Conservation (phyloP, 2,113 vertebrate species). For the Cinclus mexicanus region DNA sequence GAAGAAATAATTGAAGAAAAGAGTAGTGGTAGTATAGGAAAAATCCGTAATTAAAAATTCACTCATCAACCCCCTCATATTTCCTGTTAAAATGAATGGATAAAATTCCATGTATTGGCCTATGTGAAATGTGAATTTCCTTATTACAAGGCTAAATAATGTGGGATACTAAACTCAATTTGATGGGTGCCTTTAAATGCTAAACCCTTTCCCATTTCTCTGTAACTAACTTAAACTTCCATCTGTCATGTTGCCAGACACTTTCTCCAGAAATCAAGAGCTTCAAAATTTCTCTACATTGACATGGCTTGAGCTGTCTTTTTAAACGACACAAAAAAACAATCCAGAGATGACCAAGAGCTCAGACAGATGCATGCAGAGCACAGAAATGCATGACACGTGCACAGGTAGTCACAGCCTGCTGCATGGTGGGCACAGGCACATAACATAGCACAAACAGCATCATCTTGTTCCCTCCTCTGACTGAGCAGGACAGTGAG, state of each 20-base stretch:
- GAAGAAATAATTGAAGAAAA: background rate
- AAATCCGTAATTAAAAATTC: background rate
- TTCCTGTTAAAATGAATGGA: background rate
- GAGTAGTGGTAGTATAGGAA: background rate
- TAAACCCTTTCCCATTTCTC: background rate
- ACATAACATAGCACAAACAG: background rate
- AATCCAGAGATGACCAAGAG: background rate
- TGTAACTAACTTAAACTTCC: background rate
- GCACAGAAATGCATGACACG: accelerated
- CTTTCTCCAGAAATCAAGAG: background rate
- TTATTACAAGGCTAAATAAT: background rate
- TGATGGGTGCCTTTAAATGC: background rate
- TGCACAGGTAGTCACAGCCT: background rate
- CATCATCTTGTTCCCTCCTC: background rate
- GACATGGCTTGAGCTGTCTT: background rate
- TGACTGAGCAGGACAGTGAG: background rate
- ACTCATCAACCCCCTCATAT: accelerated
- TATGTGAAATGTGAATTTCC: background rate
- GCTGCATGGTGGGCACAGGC: background rate
- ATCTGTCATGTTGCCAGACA: background rate
- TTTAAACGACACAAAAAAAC: background rate
- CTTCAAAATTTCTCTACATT: background rate
- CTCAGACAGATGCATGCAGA: background rate
- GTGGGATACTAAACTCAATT: background rate
- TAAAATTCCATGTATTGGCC: background rate